Evolutionary conservation across 1,140 invertebrate genomes (phyloP).

Genomic region (Spodoptera litura): DNA sequence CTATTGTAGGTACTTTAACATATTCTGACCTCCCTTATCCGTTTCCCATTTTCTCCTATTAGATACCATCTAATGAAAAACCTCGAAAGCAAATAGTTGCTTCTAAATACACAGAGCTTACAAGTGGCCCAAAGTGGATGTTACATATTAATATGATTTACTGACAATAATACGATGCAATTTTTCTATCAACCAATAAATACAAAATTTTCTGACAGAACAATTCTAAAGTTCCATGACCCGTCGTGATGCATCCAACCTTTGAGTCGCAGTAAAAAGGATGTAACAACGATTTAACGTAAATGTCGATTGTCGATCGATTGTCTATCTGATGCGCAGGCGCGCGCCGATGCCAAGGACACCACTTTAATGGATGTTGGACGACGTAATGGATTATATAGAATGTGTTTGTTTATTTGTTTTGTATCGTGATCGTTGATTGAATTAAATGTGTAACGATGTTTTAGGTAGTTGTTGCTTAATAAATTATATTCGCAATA

Average conservation of each 20-base stretch:
- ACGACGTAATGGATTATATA: constrained; percentile 8
- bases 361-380: constrained; percentile 17
- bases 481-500: too few species aligned
- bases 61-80: too few species aligned
- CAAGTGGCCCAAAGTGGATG: too few species aligned
- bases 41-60: too few species aligned
- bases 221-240: neutral
- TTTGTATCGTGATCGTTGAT: constrained; percentile 7
- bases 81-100: too few species aligned
- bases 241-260: constrained; percentile 20
- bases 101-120: too few species aligned
- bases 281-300: constrained; percentile 36
- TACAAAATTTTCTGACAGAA: neutral
- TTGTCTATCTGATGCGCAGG: neutral
- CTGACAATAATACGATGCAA: too few species aligned
- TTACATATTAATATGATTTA: too few species aligned
- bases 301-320: constrained; percentile 34
- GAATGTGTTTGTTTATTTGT: neutral
- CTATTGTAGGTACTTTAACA: too few species aligned
- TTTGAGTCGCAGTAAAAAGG: constrained; percentile 34
- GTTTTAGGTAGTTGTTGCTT: too few species aligned
- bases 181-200: too few species aligned
- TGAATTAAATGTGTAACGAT: constrained; percentile 11
- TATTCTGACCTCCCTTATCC: too few species aligned
- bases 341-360: constrained; percentile 26